Conservation (phyloP, 53 echinoderm and acorn worm genomes). For the Holothuria scabra region DNA sequence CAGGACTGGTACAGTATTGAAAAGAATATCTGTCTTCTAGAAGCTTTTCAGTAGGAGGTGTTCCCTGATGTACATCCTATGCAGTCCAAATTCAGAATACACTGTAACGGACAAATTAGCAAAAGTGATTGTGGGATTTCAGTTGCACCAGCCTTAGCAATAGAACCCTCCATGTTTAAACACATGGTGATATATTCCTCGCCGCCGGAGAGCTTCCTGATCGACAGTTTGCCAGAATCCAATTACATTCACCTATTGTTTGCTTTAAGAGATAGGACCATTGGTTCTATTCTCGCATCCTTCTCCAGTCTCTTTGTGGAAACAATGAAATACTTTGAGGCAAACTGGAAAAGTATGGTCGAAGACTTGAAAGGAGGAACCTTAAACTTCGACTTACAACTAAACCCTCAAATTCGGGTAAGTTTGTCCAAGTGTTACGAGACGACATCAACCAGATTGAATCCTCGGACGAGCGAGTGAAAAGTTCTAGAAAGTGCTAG, state of each 20-base stretch:
- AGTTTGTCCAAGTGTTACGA: slow-evolving; percentile 10
- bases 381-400: slow-evolving; percentile 30
- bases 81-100: not conserved
- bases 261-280: slow-evolving; percentile 59
- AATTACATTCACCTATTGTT: slow-evolving; percentile 73
- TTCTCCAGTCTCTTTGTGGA: slow-evolving; percentile 57
- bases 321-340: slow-evolving; percentile 56
- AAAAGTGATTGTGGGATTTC: not conserved
- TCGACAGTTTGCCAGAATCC: slow-evolving; percentile 24
- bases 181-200: slow-evolving; percentile 15
- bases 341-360: slow-evolving; percentile 67
- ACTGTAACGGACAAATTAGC: not conserved
- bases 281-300: slow-evolving; percentile 23
- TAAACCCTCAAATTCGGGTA: slow-evolving; percentile 28
- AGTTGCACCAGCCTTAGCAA: not conserved
- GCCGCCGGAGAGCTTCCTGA: slow-evolving; percentile 9
- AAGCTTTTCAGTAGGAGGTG: slow-evolving; percentile 3
- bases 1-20: not conserved
- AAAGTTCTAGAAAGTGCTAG: too few relatives aligned
- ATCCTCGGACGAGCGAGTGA: too few relatives aligned
- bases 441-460: too few relatives aligned
- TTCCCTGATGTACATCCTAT: slow-evolving; percentile 19
- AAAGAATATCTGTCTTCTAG: not conserved
- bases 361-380: slow-evolving; percentile 59
- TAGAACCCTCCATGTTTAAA: not conserved